phyloP scores from a whole-genome alignment of 2,113 vertebrate species.

The Ginglymostoma cirratum region DNA sequence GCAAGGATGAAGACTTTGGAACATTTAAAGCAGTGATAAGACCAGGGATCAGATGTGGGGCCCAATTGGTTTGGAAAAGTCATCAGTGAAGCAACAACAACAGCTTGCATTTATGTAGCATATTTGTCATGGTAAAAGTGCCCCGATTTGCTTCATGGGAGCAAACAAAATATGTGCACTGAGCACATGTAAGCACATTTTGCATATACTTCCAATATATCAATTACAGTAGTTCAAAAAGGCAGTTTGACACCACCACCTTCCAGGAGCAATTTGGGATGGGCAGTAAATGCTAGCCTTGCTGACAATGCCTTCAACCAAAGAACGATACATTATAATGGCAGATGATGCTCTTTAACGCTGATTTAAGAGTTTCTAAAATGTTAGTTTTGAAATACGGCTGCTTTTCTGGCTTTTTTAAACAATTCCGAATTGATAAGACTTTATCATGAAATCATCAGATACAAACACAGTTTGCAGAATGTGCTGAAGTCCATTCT shows the following conservation, averaged over 20 bases:
- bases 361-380: background rate
- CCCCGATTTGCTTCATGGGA: background rate
- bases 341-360: background rate
- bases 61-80: background rate
- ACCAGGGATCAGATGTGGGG: background rate
- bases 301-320: background rate
- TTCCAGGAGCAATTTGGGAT: background rate
- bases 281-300: no score
- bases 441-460: background rate
- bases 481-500: background rate
- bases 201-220: background rate
- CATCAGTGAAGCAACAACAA: background rate
- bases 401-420: background rate
- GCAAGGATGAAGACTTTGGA: background rate
- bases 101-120: background rate
- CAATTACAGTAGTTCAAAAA: background rate
- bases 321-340: background rate
- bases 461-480: background rate
- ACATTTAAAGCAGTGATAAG: background rate
- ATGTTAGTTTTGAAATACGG: background rate
- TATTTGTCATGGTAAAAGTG: background rate
- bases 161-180: background rate
- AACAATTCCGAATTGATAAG: background rate
- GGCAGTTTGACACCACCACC: background rate
- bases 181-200: no score